Conservation (phyloP, 2,797 vertebrate genomes). For the Myripristis murdjan region DNA sequence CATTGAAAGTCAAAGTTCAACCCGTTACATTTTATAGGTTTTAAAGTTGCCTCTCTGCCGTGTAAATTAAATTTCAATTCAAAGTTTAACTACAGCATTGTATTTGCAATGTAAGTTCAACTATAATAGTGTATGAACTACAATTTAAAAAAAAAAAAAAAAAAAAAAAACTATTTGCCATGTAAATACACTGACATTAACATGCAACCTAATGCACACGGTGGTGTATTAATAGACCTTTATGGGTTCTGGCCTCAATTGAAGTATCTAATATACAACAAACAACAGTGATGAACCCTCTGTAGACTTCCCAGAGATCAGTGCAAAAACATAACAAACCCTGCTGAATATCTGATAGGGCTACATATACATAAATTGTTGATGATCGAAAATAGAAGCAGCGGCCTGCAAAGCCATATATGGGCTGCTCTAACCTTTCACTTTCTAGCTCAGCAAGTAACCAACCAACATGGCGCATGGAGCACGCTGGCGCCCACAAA, state of each 20-base stretch:
- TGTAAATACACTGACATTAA: background rate
- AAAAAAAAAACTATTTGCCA: background rate
- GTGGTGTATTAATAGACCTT: background rate
- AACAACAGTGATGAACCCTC: background rate
- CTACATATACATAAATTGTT: conserved; percentile 41
- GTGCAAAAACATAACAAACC: conserved; percentile 14
- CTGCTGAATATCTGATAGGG: conserved; percentile 23
- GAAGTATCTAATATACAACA: background rate
- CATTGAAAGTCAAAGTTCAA: background rate
- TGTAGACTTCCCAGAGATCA: background rate
- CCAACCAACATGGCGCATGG: conserved; percentile 30
- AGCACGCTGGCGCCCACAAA: conserved; percentile 5
- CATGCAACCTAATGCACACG: background rate
- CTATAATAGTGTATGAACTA: background rate
- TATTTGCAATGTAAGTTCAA: background rate
- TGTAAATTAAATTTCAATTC: background rate
- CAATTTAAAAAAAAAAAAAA: background rate
- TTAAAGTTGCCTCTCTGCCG: background rate
- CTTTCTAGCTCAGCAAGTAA: conserved; percentile 33
- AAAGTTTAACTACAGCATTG: too few species aligned
- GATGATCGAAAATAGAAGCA: conserved; percentile 72
- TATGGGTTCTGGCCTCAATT: background rate
- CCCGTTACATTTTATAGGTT: background rate
- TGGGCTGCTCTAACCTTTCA: conserved; percentile 43
- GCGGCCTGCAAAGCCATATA: conserved; percentile 60